phyloP scores from a whole-genome alignment of 2,797 vertebrate species.

The Babyrousa celebensis region DNA sequence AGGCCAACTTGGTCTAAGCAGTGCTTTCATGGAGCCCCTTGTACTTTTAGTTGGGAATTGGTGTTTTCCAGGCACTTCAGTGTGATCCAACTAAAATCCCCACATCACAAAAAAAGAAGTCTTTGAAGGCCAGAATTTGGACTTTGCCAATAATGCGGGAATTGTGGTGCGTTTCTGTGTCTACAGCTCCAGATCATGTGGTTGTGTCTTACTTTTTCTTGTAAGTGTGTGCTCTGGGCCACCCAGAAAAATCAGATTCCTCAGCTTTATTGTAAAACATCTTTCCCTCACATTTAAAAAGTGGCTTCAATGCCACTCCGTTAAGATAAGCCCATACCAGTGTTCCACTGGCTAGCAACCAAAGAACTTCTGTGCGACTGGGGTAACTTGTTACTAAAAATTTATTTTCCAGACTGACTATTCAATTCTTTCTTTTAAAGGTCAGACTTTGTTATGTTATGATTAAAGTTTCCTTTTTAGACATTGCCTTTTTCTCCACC shows the following conservation, averaged over 20 bases:
- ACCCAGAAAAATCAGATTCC: not conserved
- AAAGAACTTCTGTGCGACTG: slow-evolving; percentile 8
- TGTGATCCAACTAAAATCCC: slow-evolving; percentile 60
- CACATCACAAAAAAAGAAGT: slow-evolving; percentile 71
- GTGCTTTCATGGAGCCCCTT: not conserved
- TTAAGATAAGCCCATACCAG: slow-evolving; percentile 40
- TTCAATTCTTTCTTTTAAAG: slow-evolving; percentile 76
- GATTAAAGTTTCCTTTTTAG: slow-evolving; percentile 70
- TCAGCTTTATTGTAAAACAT: not conserved
- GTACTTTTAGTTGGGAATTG: slow-evolving; percentile 59
- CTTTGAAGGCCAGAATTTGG: slow-evolving; percentile 65
- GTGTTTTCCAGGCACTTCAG: slow-evolving; percentile 49
- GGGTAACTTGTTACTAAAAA: slow-evolving; percentile 62
- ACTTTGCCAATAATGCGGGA: not conserved
- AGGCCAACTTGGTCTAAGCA: not conserved
- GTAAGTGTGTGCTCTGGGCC: not conserved
- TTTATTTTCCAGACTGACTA: slow-evolving; percentile 70
- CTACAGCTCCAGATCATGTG: not conserved
- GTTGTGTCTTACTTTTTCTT: not conserved
- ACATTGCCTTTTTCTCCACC: slow-evolving; percentile 17
- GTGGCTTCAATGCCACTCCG: not conserved
- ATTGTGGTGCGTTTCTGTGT: rapidly evolving
- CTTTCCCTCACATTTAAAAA: slow-evolving; percentile 16
- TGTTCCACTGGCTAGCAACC: not conserved
- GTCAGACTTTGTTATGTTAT: slow-evolving; percentile 67